Evolutionary conservation across 2,888 invertebrate genomes (phyloP).

Genomic region (Stenchaetothrips biformis): DNA sequence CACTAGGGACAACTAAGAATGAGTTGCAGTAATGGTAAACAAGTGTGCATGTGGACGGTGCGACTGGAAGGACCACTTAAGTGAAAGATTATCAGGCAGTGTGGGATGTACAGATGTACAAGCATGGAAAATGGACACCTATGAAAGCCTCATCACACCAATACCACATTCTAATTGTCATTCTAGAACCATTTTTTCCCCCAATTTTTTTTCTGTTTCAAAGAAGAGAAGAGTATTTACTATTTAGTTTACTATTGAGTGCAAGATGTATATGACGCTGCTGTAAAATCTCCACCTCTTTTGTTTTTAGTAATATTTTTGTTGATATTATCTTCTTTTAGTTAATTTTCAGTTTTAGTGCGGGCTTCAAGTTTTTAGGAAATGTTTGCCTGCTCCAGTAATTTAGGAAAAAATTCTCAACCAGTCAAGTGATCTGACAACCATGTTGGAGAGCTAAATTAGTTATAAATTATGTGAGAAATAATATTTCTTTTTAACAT

Average conservation of each 20-base stretch:
- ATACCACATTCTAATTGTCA: constrained; percentile 36
- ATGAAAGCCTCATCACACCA: constrained; percentile 31
- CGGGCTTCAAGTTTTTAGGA: constrained; percentile 19
- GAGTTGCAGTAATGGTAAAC: constrained; percentile 30
- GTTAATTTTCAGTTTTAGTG: constrained; percentile 35
- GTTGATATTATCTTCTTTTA: constrained; percentile 35
- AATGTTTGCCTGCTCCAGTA: constrained; percentile 7
- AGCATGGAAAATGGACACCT: constrained; percentile 20
- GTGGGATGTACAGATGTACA: not conserved
- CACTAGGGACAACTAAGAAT: constrained; percentile 36
- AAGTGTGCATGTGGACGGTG: constrained; percentile 26
- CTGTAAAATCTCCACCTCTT: constrained; percentile 39
- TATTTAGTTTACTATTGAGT: constrained; percentile 36
- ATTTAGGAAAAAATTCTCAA: constrained; percentile 36
- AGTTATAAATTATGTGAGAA: constrained; percentile 13
- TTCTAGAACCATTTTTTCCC: constrained; percentile 35
- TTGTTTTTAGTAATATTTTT: constrained; percentile 31
- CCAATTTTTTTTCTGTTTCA: constrained; percentile 36
- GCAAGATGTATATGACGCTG: constrained; percentile 39
- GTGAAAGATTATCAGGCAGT: not conserved
- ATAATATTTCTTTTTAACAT: constrained; percentile 25
- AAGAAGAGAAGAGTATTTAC: constrained; percentile 34
- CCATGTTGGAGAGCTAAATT: constrained; percentile 11
- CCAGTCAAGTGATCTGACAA: constrained; percentile 30
- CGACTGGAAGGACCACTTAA: constrained; percentile 14